phyloP scores from a whole-genome alignment of 2,888 invertebrate species.

The Netelia inedita region DNA sequence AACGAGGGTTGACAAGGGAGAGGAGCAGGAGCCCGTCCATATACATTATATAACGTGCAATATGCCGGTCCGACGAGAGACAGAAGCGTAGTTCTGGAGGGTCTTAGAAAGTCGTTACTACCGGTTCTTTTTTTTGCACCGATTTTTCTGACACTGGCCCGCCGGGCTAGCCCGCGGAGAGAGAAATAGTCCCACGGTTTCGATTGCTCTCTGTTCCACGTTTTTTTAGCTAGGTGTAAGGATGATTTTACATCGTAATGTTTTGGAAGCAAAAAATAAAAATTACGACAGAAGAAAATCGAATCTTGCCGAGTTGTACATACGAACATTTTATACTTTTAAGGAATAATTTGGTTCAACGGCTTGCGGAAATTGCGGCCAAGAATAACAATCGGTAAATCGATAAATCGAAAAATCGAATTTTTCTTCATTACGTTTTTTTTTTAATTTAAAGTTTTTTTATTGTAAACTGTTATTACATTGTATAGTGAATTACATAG shows the following conservation, averaged over 20 bases:
- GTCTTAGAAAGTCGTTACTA: conserved; percentile 69
- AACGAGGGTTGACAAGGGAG: conserved; percentile 83
- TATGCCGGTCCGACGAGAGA: conserved; percentile 64
- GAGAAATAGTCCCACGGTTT: conserved; percentile 51
- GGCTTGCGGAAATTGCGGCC: too few relatives aligned
- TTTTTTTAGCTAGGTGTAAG: neutral
- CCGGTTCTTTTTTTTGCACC: conserved; percentile 67
- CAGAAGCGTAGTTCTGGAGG: conserved; percentile 63
- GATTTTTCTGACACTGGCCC: conserved; percentile 60
- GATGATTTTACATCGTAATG: neutral
- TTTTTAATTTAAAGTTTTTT: too few relatives aligned
- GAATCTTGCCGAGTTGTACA: too few relatives aligned
- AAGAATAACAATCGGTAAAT: too few relatives aligned
- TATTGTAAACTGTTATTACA: too few relatives aligned
- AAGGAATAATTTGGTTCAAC: too few relatives aligned
- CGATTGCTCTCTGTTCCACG: conserved; percentile 34
- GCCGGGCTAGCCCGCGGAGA: conserved; percentile 14
- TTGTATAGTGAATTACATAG: neutral
- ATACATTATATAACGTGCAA: conserved; percentile 58
- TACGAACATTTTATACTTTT: too few relatives aligned
- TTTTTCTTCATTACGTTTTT: too few relatives aligned
- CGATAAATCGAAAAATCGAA: too few relatives aligned
- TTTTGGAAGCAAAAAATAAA: conserved; percentile 4
- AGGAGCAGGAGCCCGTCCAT: conserved; percentile 51
- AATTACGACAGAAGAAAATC: neutral